Evolutionary conservation across 2,113 vertebrate species (phyloP).

Genomic region (Oostethus manadensis): DNA sequence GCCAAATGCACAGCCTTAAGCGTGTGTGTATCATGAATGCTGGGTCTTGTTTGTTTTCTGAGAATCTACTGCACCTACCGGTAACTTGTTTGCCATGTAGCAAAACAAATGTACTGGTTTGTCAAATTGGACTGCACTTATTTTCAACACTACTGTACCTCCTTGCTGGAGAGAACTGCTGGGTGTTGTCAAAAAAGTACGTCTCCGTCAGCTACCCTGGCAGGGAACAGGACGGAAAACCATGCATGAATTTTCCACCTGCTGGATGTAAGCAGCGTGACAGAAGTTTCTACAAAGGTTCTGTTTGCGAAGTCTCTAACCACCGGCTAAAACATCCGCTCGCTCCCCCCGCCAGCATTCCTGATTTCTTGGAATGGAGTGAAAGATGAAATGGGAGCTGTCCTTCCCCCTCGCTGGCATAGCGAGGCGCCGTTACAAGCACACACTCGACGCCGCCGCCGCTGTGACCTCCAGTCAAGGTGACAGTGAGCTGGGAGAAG

Average conservation of each 20-base stretch:
- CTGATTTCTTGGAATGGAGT: conserved; percentile 34
- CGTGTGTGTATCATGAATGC: too few relatives aligned
- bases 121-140: too few relatives aligned
- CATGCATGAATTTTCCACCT: too few relatives aligned
- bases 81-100: too few relatives aligned
- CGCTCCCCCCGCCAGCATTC: conserved; percentile 5
- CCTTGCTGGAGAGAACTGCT: conserved; percentile 70
- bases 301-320: neutral
- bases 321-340: conserved; percentile 10
- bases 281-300: neutral
- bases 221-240: neutral
- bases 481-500: too few relatives aligned
- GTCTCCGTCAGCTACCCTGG: conserved; percentile 83
- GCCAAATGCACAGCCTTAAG: too few relatives aligned
- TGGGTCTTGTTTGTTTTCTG: too few relatives aligned
- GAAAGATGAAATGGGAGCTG: conserved; percentile 42
- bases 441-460: conserved; percentile 20
- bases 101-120: too few relatives aligned
- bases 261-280: too few relatives aligned
- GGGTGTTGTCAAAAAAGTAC: conserved; percentile 83
- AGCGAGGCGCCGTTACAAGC: conserved; percentile 7
- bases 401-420: conserved; percentile 38
- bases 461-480: too few relatives aligned
- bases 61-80: too few relatives aligned
- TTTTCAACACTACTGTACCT: conserved; percentile 77